These are phyloP conservation scores for Neoaliturus tenellus DNA, from an alignment of 2,888 invertebrate species.

Conservation along the genomic window DNA sequence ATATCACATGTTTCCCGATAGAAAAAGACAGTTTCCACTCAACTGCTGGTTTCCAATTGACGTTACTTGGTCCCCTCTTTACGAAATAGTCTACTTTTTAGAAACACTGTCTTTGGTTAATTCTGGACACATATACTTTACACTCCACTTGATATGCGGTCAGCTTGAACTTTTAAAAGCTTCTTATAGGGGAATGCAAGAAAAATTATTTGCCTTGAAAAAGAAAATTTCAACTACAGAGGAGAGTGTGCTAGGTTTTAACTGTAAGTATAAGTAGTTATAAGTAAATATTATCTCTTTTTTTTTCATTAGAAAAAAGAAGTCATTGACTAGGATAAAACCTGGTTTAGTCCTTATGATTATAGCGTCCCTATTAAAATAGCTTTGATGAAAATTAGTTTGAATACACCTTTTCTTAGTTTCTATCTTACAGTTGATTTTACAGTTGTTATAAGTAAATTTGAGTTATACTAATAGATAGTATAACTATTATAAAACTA, in stretches of 20 bases:
- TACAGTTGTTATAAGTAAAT: too few species aligned
- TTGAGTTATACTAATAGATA: too few species aligned
- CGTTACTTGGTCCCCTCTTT: slow-evolving; percentile 38
- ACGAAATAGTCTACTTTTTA: slow-evolving; percentile 24
- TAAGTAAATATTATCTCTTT: too few species aligned
- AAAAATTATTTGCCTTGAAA: background rate
- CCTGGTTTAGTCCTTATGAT: too few species aligned
- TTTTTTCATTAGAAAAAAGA: too few species aligned
- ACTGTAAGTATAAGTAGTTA: background rate
- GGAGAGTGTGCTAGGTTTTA: background rate
- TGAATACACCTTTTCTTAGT: too few species aligned
- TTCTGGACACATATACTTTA: background rate
- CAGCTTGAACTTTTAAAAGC: slow-evolving; percentile 31
- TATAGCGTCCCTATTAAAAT: background rate
- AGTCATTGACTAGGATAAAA: too few species aligned
- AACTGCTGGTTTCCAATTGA: slow-evolving; percentile 46
- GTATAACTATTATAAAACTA: too few species aligned
- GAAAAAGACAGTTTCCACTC: background rate
- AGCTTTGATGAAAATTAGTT: too few species aligned
- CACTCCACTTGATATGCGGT: slow-evolving; percentile 32
- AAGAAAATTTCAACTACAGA: background rate
- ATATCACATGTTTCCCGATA: background rate
- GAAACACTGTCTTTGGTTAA: background rate
- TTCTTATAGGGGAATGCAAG: background rate
- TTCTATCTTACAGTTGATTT: too few species aligned